These are phyloP conservation scores for Ploceus nigricollis DNA, from an alignment of 2,113 vertebrate species.

Conservation along the genomic window DNA sequence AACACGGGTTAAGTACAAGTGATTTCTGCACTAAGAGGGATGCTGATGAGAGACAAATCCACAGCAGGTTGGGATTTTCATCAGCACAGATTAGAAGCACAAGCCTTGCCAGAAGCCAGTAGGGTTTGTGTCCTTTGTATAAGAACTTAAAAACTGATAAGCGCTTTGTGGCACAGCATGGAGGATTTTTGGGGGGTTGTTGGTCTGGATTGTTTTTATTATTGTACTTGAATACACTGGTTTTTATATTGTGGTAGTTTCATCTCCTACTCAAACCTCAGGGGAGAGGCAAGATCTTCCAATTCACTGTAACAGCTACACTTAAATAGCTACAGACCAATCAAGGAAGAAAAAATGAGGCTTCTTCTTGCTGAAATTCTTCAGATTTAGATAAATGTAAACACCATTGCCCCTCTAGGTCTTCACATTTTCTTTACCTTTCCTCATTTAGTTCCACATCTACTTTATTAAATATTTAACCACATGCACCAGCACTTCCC, in stretches of 20 bases:
- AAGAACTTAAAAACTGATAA: slow-evolving; percentile 6
- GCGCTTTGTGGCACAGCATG: not conserved
- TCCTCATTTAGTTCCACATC: slow-evolving; percentile 58
- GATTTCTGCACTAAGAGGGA: not conserved
- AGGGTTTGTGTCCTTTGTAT: not conserved
- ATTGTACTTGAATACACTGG: not conserved
- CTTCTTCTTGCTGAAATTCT: not conserved
- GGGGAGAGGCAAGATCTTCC: not conserved
- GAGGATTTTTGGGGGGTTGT: not conserved
- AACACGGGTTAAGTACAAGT: not conserved
- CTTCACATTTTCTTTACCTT: slow-evolving; percentile 63
- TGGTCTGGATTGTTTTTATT: not conserved
- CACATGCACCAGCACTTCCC: not conserved
- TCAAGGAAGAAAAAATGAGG: not conserved
- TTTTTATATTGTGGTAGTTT: not conserved
- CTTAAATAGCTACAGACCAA: not conserved
- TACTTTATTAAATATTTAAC: slow-evolving; percentile 65
- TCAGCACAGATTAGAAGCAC: not conserved
- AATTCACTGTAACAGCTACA: not conserved
- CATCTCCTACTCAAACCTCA: not conserved
- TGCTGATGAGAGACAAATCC: not conserved
- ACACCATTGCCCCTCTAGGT: not conserved
- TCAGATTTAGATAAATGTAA: slow-evolving; percentile 30
- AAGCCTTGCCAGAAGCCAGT: not conserved
- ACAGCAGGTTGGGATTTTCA: slow-evolving; percentile 8